Evolutionary conservation across 2,113 vertebrate species (phyloP).

Genomic region (Bambusicola thoracicus): DNA sequence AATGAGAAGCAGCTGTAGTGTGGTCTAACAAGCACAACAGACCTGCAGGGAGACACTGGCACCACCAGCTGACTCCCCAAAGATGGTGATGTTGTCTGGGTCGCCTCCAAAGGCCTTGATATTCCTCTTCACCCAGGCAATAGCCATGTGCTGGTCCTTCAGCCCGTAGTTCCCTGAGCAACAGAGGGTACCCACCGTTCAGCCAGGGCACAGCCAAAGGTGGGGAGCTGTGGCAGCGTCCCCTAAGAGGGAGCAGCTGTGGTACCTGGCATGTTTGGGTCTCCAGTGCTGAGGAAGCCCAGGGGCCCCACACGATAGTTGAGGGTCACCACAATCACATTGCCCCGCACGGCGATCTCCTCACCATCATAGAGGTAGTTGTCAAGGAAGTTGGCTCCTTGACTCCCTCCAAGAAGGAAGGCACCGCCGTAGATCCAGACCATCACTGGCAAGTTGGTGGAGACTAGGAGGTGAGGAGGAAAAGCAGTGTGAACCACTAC

Average conservation of each 20-base stretch:
- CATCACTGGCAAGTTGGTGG: constrained; percentile 89
- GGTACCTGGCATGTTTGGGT: constrained; percentile 81
- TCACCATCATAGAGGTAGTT: constrained; percentile 90
- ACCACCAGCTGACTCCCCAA: constrained; percentile 92
- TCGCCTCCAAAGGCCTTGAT: constrained; percentile 92
- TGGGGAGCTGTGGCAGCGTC: fast-evolving
- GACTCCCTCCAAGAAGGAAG: constrained; percentile 82
- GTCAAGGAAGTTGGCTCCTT: constrained; percentile 84
- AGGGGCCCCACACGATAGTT: constrained; percentile 90
- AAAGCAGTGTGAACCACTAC: background rate
- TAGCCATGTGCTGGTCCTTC: constrained; percentile 95
- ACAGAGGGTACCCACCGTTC: background rate
- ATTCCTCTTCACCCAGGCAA: constrained; percentile 95
- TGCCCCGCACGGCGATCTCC: constrained; percentile 88
- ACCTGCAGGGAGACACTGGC: constrained; percentile 91
- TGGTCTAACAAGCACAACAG: background rate
- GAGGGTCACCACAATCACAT: constrained; percentile 91
- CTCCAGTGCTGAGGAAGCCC: constrained; percentile 94
- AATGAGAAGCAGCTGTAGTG: background rate
- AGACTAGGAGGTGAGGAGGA: constrained; percentile 76
- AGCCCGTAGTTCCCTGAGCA: constrained; percentile 91
- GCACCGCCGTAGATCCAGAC: constrained; percentile 90
- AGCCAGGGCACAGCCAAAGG: background rate
- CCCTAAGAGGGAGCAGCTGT: background rate
- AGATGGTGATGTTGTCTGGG: constrained; percentile 89